These are phyloP conservation scores for Apamea crenata DNA, from an alignment of 2,888 invertebrate genomes.

Conservation along the genomic window DNA sequence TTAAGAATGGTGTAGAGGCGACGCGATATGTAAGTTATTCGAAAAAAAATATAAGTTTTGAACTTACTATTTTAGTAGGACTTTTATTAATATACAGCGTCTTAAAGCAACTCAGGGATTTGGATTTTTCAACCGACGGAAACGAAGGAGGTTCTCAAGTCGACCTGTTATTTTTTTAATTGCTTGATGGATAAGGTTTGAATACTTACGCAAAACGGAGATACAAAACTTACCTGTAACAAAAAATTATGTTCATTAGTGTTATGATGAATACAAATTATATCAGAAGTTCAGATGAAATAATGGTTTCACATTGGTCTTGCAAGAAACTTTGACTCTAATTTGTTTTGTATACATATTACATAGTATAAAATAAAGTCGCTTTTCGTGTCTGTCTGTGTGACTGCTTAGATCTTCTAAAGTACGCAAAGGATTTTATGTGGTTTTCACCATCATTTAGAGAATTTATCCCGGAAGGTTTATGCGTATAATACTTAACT, in stretches of 20 bases:
- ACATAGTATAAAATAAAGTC: not conserved
- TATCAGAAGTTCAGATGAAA: not conserved
- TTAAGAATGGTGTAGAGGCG: conserved; percentile 22
- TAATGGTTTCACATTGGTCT: not conserved
- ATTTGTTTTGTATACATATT: not conserved
- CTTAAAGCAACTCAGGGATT: not conserved
- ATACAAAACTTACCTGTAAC: conserved; percentile 70
- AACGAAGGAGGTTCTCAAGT: too few species aligned
- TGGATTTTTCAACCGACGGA: not conserved
- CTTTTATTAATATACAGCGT: not conserved
- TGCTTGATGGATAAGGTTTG: too few species aligned
- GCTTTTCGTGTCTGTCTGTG: not conserved
- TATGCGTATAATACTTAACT: not conserved
- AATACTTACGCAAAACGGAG: conserved; percentile 56
- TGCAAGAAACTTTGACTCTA: not conserved
- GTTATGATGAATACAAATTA: not conserved
- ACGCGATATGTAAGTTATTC: not conserved
- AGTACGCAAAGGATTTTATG: not conserved
- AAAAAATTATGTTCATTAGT: conserved; percentile 47
- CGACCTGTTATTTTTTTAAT: too few species aligned
- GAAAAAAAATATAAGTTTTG: not conserved
- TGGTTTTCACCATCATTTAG: not conserved
- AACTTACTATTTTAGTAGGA: not conserved
- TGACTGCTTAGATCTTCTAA: not conserved
- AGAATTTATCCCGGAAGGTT: not conserved